phyloP scores from a whole-genome alignment of 2,797 vertebrate species.

The Rhodeus uyekii region DNA sequence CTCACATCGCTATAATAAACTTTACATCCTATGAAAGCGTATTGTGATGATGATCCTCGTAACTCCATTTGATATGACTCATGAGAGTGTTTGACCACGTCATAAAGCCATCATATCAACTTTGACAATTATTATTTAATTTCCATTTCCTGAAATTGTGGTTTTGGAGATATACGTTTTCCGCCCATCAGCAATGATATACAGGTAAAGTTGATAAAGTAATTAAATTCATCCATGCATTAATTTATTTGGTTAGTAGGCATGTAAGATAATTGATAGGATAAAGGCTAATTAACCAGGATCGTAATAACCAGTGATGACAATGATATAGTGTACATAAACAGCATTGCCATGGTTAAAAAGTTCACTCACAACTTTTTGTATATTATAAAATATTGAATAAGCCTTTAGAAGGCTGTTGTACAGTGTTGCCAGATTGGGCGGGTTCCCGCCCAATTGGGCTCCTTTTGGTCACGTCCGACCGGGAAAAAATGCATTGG shows the following conservation, averaged over 20 bases:
- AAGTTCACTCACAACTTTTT: conserved; percentile 40
- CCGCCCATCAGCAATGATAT: not conserved
- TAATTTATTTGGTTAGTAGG: not conserved
- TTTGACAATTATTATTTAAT: not conserved
- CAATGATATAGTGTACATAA: too few species aligned
- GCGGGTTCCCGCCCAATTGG: too few species aligned
- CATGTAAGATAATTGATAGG: not conserved
- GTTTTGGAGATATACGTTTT: not conserved
- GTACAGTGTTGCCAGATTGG: too few species aligned
- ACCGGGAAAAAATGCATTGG: too few species aligned
- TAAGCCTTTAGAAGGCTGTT: conserved; percentile 40
- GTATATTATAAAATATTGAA: conserved; percentile 42
- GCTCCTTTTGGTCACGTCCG: too few species aligned
- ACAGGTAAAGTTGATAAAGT: too few species aligned
- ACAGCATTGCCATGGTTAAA: conserved; percentile 32
- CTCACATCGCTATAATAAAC: too few species aligned
- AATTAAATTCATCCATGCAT: not conserved
- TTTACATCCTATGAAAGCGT: too few species aligned
- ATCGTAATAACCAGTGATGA: not conserved
- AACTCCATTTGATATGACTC: too few species aligned
- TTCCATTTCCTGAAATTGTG: not conserved
- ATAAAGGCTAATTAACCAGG: not conserved
- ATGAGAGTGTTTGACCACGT: not conserved
- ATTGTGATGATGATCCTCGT: too few species aligned
- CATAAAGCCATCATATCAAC: not conserved